Conservation (phyloP, 2,888 invertebrate genomes). For the Caenorhabditis parvicauda region DNA sequence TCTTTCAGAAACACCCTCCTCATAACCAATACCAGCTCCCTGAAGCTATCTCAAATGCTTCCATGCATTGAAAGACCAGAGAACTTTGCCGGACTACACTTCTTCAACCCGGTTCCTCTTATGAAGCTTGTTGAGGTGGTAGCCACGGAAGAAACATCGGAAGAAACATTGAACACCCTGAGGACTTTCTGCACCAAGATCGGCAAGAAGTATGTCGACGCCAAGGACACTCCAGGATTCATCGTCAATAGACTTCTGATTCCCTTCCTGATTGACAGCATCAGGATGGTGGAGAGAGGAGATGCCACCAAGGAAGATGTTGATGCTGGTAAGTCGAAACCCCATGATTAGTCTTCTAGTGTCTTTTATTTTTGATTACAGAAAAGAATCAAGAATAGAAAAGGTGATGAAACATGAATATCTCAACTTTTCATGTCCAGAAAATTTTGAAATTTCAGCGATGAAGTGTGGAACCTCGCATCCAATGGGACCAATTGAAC, state of each 20-base stretch:
- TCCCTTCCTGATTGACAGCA: constrained; percentile 77
- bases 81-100: constrained; percentile 81
- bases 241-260: constrained; percentile 83
- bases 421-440: neutral
- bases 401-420: neutral
- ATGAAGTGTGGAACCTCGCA: constrained; percentile 64
- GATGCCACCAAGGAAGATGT: constrained; percentile 75
- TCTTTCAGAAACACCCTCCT: constrained; percentile 75
- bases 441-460: no score
- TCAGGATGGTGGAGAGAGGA: constrained; percentile 67
- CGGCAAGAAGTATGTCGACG: constrained; percentile 81
- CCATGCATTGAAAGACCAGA: constrained; percentile 63
- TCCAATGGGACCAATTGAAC: constrained; percentile 85
- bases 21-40: constrained; percentile 84
- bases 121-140: constrained; percentile 85
- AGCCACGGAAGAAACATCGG: constrained; percentile 75
- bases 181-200: constrained; percentile 79
- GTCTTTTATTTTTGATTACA: neutral
- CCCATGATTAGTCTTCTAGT: neutral
- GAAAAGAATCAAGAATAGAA: neutral
- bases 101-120: constrained; percentile 86
- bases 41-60: constrained; percentile 77
- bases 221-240: constrained; percentile 88
- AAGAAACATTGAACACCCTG: constrained; percentile 73
- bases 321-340: constrained; percentile 69